A percentile compares a stretch with the other conserved stretches of the same genome.
Conservation (phyloP, 2,888 invertebrate genomes). For the Spatulosminthurus flaviceps region DNA sequence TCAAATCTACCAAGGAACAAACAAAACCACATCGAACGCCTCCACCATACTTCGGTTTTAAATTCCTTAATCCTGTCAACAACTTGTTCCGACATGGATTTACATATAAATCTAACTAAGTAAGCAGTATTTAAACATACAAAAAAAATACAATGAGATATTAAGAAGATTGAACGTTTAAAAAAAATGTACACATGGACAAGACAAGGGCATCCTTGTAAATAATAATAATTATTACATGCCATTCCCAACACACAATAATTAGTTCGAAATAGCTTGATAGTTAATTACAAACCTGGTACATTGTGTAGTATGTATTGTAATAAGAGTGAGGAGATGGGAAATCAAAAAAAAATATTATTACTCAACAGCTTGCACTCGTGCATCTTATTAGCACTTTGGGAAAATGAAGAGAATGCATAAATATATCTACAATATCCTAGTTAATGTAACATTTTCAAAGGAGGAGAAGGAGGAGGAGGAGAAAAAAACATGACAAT, state of each 20-base stretch:
- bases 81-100: too few relatives aligned
- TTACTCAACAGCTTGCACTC: slow-evolving; percentile 20
- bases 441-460: too few relatives aligned
- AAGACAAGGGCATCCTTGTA: background rate
- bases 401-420: background rate
- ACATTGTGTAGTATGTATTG: too few relatives aligned
- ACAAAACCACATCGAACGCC: too few relatives aligned
- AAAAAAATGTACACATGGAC: background rate
- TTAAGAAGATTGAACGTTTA: background rate
- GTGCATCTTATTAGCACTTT: slow-evolving; percentile 32
- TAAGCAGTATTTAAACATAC: too few relatives aligned
- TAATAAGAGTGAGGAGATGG: background rate
- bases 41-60: too few relatives aligned
- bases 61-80: too few relatives aligned
- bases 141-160: too few relatives aligned
- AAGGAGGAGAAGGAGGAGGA: too few relatives aligned
- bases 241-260: slow-evolving; percentile 2
- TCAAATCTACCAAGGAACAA: too few relatives aligned
- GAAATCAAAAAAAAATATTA: background rate
- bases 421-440: background rate
- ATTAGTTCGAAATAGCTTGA: slow-evolving; percentile 10
- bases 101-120: too few relatives aligned
- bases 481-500: background rate
- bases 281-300: slow-evolving; percentile 13
- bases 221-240: slow-evolving; percentile 10